A percentile compares a stretch with the other conserved stretches of the same genome.
Evolutionary conservation across 2,888 invertebrate genomes (phyloP).

Genomic region (Aelia acuminata): DNA sequence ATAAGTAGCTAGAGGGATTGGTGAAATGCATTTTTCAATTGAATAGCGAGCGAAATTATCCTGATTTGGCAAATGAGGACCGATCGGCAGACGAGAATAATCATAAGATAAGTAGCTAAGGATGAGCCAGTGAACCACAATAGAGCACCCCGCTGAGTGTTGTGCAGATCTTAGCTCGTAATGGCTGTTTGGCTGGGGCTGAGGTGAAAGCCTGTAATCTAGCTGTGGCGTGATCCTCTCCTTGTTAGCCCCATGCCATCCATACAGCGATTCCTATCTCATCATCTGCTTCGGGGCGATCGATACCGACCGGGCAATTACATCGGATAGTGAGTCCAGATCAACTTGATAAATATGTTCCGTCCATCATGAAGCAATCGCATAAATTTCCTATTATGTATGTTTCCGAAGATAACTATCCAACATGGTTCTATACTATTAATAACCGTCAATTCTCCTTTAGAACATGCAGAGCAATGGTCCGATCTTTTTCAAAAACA

Average conservation of each 20-base stretch:
- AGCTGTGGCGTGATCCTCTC: neutral
- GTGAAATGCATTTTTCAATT: neutral
- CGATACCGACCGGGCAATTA: neutral
- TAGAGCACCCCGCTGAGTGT: neutral
- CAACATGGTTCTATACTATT: neutral
- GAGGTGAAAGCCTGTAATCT: slow-evolving; percentile 27
- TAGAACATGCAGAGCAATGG: too few species aligned
- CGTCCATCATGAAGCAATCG: neutral
- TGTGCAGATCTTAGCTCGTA: neutral
- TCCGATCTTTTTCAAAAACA: too few species aligned
- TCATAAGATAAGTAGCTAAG: neutral
- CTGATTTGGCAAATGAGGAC: neutral
- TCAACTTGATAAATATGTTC: neutral
- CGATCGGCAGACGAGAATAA: neutral
- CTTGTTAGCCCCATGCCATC: slow-evolving; percentile 22
- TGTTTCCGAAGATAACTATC: neutral
- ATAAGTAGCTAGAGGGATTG: neutral
- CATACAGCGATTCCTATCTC: neutral
- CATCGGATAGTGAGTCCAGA: neutral
- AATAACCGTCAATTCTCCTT: too few species aligned
- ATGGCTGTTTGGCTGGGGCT: neutral
- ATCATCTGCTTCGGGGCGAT: neutral
- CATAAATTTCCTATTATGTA: neutral
- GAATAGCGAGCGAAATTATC: neutral
- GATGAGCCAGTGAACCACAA: neutral